Conservation (phyloP, 2,113 vertebrate genomes). For the Psilopogon haemacephalus region DNA sequence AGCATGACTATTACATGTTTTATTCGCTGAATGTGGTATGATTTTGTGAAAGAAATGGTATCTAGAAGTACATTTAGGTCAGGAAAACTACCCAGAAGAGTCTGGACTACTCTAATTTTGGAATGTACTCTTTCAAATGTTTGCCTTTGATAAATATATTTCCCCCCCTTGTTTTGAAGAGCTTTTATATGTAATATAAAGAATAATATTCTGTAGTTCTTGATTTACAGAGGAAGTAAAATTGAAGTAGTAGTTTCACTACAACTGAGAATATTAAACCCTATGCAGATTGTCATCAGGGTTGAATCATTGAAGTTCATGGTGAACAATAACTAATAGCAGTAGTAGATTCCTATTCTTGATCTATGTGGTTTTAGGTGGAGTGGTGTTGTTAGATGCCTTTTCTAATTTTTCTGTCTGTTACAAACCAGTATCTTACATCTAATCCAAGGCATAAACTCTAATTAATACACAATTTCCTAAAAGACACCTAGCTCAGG, state of each 20-base stretch:
- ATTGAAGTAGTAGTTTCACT: not conserved
- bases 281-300: not conserved
- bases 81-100: not conserved
- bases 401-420: not conserved
- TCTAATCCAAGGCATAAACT: not conserved
- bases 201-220: not conserved
- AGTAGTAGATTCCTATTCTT: not conserved
- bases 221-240: not conserved
- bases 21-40: not conserved
- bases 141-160: not conserved
- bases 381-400: not conserved
- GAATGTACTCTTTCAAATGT: not conserved
- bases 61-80: not conserved
- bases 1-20: not conserved
- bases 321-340: not conserved
- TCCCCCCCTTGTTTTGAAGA: not conserved
- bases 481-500: not conserved
- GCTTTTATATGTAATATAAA: not conserved
- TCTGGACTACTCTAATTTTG: not conserved
- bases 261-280: not conserved
- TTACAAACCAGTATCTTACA: not conserved
- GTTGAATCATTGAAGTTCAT: not conserved
- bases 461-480: not conserved
- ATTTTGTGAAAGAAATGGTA: not conserved
- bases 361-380: not conserved